phyloP scores from a whole-genome alignment of 2,888 invertebrate species.

The Diplazon laetatorius region DNA sequence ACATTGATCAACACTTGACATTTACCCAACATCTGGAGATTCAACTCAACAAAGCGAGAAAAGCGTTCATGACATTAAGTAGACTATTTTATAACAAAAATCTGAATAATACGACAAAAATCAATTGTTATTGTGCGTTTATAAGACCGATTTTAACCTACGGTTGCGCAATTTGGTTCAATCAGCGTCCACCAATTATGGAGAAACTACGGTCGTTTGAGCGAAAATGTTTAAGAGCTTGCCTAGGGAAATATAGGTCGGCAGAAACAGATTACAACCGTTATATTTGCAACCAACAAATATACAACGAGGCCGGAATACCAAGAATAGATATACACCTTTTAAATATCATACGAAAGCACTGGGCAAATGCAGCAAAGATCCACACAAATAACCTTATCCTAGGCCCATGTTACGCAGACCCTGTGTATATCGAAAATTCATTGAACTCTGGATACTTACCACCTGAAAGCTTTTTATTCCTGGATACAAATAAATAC shows the following conservation, averaged over 20 bases:
- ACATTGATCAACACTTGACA: background rate
- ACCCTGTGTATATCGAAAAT: background rate
- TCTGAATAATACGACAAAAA: slow-evolving; percentile 38
- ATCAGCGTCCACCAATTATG: slow-evolving; percentile 42
- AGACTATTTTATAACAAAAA: slow-evolving; percentile 45
- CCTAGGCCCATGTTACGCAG: background rate
- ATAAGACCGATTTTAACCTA: slow-evolving; percentile 57
- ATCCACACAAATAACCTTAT: background rate
- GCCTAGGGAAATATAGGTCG: too few relatives aligned
- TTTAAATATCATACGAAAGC: background rate
- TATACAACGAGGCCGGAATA: background rate
- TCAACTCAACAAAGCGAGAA: slow-evolving; percentile 41
- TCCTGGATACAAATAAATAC: background rate
- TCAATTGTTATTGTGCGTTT: slow-evolving; percentile 47
- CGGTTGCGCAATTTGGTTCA: slow-evolving; percentile 48
- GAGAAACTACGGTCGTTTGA: slow-evolving; percentile 49
- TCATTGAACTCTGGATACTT: background rate
- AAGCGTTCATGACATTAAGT: slow-evolving; percentile 8
- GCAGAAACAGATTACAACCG: background rate
- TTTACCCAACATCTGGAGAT: slow-evolving; percentile 24
- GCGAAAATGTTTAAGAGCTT: slow-evolving; percentile 15
- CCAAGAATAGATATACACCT: background rate
- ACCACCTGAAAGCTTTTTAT: background rate
- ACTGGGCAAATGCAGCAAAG: background rate
- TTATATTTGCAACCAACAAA: background rate